Evolutionary conservation across 2,888 invertebrate genomes (phyloP), one percentile per base, ranked within the genome.

Genomic region (Allacma fusca): DNA sequence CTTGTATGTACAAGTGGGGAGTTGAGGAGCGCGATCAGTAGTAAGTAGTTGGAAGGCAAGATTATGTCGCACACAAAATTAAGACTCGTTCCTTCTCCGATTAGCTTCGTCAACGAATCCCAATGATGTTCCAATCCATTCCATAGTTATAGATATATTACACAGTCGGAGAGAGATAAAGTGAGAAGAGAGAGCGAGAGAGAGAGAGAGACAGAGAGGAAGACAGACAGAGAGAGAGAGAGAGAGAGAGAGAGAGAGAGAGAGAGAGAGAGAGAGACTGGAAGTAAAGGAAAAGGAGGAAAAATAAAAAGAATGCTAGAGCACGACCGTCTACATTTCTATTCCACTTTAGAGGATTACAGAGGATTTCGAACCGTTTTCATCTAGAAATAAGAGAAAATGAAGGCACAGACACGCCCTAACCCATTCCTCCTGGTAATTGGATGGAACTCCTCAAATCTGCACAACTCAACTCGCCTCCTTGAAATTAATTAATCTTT

Each of bases 401-500:
- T n/a, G 23, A 40, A 40, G 29, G 69, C 23, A 1, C 7, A 43
- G 70, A 72, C 72, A 72, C 72, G 72, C 72, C 72, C 72, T 72
- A 19, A 34, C 28, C 72, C 34, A 34, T 40, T 62, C 62, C 72
- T 72, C 62, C 62, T 59, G 19, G 59, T 72, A 72, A 72, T 72
- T 72, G 72, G 72, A 62, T 72, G 72, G 59, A 72, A 72, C 59
- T 29, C 62, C 62, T 62, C 59, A 72, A 72, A 72, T 72, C 72
- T 72, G 72, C 72, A 72, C 72, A 72, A 34, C 57, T 70, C 26
- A 12, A 70, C 70, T 70, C 70, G 70, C 43, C 65, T 71, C 70
- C 69, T 71, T 71, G 64, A 77, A 76, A 78, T 78, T 78, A 78
- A 78, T 78, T 78, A 73, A 73, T 72, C 72, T 78, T 78, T 78